Evolutionary conservation across 2,797 vertebrate genomes (phyloP).

Genomic region (Ficedula albicollis): DNA sequence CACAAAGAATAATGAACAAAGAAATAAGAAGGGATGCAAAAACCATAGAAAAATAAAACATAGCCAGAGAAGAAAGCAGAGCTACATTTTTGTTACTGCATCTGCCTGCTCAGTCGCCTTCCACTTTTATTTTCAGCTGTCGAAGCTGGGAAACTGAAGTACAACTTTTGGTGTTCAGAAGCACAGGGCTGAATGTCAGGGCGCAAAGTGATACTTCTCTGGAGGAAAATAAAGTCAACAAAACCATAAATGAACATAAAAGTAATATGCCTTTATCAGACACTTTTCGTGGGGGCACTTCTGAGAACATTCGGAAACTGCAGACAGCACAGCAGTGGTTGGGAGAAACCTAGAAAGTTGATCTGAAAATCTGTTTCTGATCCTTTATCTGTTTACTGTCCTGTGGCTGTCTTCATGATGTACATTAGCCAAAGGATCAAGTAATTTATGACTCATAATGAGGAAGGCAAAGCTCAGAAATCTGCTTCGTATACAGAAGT

Average conservation of each 20-base stretch:
- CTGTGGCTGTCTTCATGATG: neutral
- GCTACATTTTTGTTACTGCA: neutral
- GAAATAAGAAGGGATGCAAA: neutral
- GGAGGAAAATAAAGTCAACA: neutral
- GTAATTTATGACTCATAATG: neutral
- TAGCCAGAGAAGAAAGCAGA: neutral
- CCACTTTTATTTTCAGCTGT: neutral
- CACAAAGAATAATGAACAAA: neutral
- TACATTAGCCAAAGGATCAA: neutral
- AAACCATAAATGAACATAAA: neutral
- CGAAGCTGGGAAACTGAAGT: neutral
- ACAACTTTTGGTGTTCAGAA: neutral
- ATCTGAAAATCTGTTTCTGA: neutral
- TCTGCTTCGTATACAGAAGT: neutral
- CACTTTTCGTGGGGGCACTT: neutral
- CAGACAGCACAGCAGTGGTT: neutral
- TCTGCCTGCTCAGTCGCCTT: neutral
- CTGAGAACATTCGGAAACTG: neutral
- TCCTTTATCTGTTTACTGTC: neutral
- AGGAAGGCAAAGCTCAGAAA: neutral
- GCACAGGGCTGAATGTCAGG: neutral
- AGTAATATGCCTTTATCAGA: neutral
- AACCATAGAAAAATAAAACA: neutral
- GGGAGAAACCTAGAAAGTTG: neutral
- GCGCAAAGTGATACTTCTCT: neutral